Percentiles rank a stretch among this genome's conserved stretches.
Evolutionary conservation across 2,888 invertebrate species (phyloP).

Genomic region (Catocala fraxini): DNA sequence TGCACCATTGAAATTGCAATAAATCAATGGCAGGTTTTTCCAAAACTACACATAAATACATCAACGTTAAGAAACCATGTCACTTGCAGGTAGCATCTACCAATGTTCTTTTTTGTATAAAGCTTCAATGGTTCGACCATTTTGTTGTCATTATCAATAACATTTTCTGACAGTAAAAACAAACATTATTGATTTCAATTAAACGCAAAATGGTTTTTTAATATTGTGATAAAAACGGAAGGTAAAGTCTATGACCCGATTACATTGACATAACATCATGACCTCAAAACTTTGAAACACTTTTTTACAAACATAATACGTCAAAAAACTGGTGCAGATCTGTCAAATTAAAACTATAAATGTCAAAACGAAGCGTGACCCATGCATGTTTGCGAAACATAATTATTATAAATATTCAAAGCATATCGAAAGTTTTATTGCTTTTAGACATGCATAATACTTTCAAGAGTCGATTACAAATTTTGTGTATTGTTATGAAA

Average conservation of each 20-base stretch:
- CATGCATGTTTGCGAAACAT: conserved; percentile 30
- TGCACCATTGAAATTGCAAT: not conserved
- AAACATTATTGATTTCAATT: conserved; percentile 3
- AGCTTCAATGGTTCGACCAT: not conserved
- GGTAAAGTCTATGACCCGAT: conserved; percentile 18
- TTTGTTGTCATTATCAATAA: not conserved
- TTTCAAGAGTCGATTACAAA: not conserved
- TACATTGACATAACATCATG: conserved; percentile 24
- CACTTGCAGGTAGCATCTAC: too few species aligned
- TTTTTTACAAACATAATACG: conserved; percentile 17
- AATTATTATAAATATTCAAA: conserved; percentile 37
- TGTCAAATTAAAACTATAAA: conserved; percentile 26
- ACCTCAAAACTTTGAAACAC: conserved; percentile 9
- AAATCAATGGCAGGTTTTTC: not conserved
- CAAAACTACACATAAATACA: not conserved
- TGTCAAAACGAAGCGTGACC: conserved; percentile 28
- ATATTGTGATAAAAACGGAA: not conserved
- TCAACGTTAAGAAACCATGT: not conserved
- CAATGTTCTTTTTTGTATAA: not conserved
- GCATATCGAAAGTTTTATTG: conserved; percentile 8
- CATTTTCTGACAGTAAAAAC: not conserved
- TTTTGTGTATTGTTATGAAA: conserved; percentile 8
- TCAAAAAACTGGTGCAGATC: conserved; percentile 28
- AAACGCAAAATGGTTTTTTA: not conserved
- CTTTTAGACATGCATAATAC: conserved; percentile 11